phyloP scores from a whole-genome alignment of 2,113 vertebrate species.

The Rostratula benghalensis region DNA sequence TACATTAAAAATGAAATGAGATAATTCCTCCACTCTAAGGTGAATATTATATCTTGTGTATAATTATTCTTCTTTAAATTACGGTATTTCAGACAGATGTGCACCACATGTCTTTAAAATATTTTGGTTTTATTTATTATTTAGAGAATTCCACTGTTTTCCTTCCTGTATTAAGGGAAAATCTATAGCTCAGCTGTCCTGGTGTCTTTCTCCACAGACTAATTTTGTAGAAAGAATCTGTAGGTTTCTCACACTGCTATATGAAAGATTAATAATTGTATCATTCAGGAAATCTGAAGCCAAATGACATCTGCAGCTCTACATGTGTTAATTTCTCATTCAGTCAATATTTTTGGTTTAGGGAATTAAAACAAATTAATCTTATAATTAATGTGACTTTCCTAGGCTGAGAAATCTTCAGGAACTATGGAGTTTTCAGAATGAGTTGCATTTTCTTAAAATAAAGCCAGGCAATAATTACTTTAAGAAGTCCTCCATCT shows the following conservation, averaged over 20 bases:
- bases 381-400: slow-evolving; percentile 71
- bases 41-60: slow-evolving; percentile 66
- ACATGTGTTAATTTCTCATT: slow-evolving; percentile 76
- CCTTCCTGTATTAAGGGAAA: slow-evolving; percentile 64
- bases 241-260: slow-evolving; percentile 73
- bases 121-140: slow-evolving; percentile 75
- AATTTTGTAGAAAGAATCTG: slow-evolving; percentile 73
- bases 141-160: slow-evolving; percentile 66
- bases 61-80: slow-evolving; percentile 77
- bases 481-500: slow-evolving; percentile 51
- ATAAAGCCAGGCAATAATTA: slow-evolving; percentile 47
- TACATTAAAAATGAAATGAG: slow-evolving; percentile 40
- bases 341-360: slow-evolving; percentile 80
- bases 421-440: slow-evolving; percentile 42
- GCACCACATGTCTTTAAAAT: slow-evolving; percentile 74
- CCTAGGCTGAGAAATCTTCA: slow-evolving; percentile 52
- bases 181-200: slow-evolving; percentile 63
- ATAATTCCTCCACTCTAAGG: slow-evolving; percentile 62
- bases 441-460: slow-evolving; percentile 32
- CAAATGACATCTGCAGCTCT: slow-evolving; percentile 79
- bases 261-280: slow-evolving; percentile 77
- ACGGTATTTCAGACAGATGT: slow-evolving; percentile 75
- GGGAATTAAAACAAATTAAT: slow-evolving; percentile 79
- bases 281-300: slow-evolving; percentile 75
- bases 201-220: slow-evolving; percentile 65